Conservation (phyloP, 2,888 invertebrate species). For the Hydroisotoma schaefferi region DNA sequence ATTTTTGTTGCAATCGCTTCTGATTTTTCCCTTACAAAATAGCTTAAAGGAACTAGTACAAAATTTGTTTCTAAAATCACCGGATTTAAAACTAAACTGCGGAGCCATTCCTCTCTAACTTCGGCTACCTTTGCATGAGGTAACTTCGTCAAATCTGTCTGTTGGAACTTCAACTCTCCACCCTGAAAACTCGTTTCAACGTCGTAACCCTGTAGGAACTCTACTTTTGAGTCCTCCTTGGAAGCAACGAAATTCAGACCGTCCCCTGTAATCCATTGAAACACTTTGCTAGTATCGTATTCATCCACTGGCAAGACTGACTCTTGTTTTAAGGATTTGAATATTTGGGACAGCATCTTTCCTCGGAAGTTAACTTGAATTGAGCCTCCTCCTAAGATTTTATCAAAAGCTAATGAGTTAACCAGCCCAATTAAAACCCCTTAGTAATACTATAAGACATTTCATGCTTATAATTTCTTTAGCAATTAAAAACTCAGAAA, state of each 20-base stretch:
- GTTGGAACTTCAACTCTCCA: conserved; percentile 29
- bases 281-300: conserved; percentile 31
- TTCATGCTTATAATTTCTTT: too few species aligned
- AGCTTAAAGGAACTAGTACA: conserved; percentile 31
- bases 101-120: conserved; percentile 34
- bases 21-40: conserved; percentile 27
- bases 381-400: conserved; percentile 36
- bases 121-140: conserved; percentile 27
- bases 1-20: conserved; percentile 35
- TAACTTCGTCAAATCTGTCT: conserved; percentile 31
- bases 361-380: conserved; percentile 33
- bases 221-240: conserved; percentile 18
- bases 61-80: conserved; percentile 32
- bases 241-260: conserved; percentile 7
- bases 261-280: conserved; percentile 39
- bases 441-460: too few species aligned
- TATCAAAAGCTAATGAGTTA: too few species aligned
- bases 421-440: too few species aligned
- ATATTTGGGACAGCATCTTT: conserved; percentile 23
- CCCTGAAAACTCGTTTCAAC: conserved; percentile 33
- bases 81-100: conserved; percentile 26
- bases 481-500: too few species aligned
- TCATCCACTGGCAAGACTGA: conserved; percentile 29
- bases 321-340: conserved; percentile 27
- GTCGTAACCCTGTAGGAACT: conserved; percentile 31